Base-by-base conservation (phyloP, 92 coral and sea anemone genomes). In the Porites rus region DNA sequence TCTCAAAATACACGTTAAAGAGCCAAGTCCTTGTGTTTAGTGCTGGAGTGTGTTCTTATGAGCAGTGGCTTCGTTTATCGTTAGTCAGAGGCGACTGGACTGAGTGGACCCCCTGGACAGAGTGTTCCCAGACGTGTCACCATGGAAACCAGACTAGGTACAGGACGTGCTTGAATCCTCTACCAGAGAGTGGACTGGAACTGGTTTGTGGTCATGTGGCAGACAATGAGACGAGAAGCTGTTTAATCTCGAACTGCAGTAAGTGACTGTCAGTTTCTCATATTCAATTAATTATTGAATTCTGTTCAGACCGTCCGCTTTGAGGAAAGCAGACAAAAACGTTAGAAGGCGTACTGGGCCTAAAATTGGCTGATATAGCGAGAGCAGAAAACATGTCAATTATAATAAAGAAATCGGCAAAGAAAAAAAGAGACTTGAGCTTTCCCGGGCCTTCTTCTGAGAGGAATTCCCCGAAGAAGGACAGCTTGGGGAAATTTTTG, bases 81-180 rank as follows among this genome's bases (percentile, higher is more conserved):
- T 74, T 74, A 90, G 93, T 90, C 53, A 74, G 67, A 43, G 94
- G 92, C n/a, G 25, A 51, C 17, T 92, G 94, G 94, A 74, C 90
- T 2, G 76, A 80, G 77, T 92, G 94, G 94, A 54, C 92, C n/a
- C 19, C 17, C 14, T 92, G 94, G 94, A 84, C 87, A 0, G 83
- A 68, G 20, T 91, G 94, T 76, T 84, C 88, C 16, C 77, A 25
- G 65, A 54, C 92, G 0, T 78, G 92, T 79, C 79, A 71, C 88
- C 31, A 52, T 69, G 94, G 92, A 64, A 88, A 88, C 94, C 92
- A 79, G 77, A 75, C 88, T 16, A 92, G 94, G 56, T 85, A 86
- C 84, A 88, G 94, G 69, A 59, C 84, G 21, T 92, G 92, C 81
- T 62, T 80, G 17, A 80, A 85, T 79, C 92, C 92, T 62, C 19